Evolutionary conservation across 2,113 vertebrate genomes (phyloP).

Genomic region (Chrysemys picta): DNA sequence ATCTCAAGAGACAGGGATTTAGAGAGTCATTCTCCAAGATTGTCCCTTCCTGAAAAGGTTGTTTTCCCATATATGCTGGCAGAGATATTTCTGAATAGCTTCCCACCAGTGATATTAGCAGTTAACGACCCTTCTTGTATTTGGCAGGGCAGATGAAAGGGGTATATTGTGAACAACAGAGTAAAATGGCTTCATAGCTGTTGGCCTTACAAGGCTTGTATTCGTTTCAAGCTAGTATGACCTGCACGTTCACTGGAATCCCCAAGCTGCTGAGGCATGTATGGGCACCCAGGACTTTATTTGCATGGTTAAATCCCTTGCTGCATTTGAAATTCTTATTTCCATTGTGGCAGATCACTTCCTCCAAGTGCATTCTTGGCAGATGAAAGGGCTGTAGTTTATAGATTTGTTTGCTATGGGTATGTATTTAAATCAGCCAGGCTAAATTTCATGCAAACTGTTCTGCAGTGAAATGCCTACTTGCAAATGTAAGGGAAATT

Average conservation of each 20-base stretch:
- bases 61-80: neutral
- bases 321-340: neutral
- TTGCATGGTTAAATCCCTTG: neutral
- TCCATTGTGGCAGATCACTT: accelerated
- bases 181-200: slow-evolving; percentile 35
- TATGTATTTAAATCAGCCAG: neutral
- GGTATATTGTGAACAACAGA: slow-evolving; percentile 18
- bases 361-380: neutral
- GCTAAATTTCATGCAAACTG: neutral
- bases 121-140: slow-evolving; percentile 26
- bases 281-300: neutral
- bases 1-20: neutral
- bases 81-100: slow-evolving; percentile 28
- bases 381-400: neutral
- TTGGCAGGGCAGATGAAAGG: slow-evolving; percentile 16
- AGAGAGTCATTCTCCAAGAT: neutral
- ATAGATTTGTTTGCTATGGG: neutral
- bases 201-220: neutral
- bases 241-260: accelerated
- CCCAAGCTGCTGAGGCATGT: neutral
- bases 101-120: slow-evolving; percentile 13
- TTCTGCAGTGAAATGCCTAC: neutral
- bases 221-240: neutral
- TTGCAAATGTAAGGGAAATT: neutral
- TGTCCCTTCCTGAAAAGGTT: neutral